Percentiles rank a stretch among this genome's conserved stretches.
Conservation (phyloP, 2,113 vertebrate genomes). For the Jaculus jaculus region DNA sequence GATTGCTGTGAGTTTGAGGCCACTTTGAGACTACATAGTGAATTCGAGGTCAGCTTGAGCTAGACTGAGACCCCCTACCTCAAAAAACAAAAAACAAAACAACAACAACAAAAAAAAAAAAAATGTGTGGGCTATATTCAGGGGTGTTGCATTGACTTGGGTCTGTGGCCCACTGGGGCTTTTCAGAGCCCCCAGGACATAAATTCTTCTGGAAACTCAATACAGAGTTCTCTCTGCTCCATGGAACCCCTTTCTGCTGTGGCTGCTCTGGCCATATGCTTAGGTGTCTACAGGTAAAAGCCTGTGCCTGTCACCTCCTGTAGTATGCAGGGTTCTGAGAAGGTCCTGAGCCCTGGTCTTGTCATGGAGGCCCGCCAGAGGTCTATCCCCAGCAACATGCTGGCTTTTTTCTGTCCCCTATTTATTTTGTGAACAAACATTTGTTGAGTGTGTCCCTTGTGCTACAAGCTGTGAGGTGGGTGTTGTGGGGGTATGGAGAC, state of each 20-base stretch:
- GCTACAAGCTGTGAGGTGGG: background rate
- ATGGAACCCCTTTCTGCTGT: background rate
- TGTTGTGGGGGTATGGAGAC: background rate
- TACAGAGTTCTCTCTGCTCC: background rate
- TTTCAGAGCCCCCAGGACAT: background rate
- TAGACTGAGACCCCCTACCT: too few species aligned
- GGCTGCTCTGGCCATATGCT: background rate
- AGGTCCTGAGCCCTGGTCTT: background rate
- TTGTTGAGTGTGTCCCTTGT: background rate
- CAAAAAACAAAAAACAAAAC: too few species aligned
- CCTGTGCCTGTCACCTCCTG: background rate
- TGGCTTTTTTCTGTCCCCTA: background rate
- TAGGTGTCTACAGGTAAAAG: fast-evolving
- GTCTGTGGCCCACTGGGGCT: background rate
- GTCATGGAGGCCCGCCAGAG: background rate
- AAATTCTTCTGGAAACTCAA: background rate
- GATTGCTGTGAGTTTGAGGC: too few species aligned
- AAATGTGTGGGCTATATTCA: too few species aligned
- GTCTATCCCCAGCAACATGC: background rate
- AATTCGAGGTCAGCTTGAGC: too few species aligned
- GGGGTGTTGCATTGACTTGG: background rate
- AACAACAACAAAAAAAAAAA: too few species aligned
- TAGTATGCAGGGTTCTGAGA: background rate
- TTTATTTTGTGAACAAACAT: background rate
- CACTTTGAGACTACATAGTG: too few species aligned